Percentiles rank a stretch among this genome's conserved stretches.
phyloP scores from a whole-genome alignment of 2,113 vertebrate genomes.

The Oryzias woworae region DNA sequence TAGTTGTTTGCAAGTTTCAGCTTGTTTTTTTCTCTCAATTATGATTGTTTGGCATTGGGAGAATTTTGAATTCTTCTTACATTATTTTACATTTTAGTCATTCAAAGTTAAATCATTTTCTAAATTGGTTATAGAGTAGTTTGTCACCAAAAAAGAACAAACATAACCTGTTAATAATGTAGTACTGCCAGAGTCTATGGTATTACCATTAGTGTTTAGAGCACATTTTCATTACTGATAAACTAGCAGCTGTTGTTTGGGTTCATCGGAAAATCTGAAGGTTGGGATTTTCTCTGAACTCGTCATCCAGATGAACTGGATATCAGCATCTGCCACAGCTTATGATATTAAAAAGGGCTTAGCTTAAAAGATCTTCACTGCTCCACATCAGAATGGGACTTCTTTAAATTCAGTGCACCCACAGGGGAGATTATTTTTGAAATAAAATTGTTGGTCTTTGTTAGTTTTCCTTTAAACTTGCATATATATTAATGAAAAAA shows the following conservation, averaged over 20 bases:
- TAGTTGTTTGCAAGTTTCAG: too few relatives aligned
- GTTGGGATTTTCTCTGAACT: slow-evolving; percentile 51
- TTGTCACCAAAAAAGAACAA: background rate
- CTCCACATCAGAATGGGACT: slow-evolving; percentile 34
- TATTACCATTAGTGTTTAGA: background rate
- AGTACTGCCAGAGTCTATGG: background rate
- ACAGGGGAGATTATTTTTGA: too few relatives aligned
- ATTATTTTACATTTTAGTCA: too few relatives aligned
- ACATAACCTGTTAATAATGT: background rate
- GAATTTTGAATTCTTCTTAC: too few relatives aligned
- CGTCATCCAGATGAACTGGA: slow-evolving; percentile 61
- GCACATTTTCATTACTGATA: background rate
- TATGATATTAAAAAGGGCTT: slow-evolving; percentile 37
- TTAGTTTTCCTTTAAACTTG: too few relatives aligned
- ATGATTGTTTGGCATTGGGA: too few relatives aligned
- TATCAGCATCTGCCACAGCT: slow-evolving; percentile 46
- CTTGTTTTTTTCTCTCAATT: too few relatives aligned
- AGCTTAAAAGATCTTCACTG: slow-evolving; percentile 29
- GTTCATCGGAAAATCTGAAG: slow-evolving; percentile 34
- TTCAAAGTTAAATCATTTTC: too few relatives aligned
- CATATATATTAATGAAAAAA: too few relatives aligned
- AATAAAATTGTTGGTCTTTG: too few relatives aligned
- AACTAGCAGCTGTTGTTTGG: slow-evolving; percentile 4
- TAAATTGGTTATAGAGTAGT: too few relatives aligned
- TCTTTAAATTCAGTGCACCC: slow-evolving; percentile 29